Base-by-base conservation (phyloP, 2,888 invertebrate species). In the Ischnus inquisitorius region DNA sequence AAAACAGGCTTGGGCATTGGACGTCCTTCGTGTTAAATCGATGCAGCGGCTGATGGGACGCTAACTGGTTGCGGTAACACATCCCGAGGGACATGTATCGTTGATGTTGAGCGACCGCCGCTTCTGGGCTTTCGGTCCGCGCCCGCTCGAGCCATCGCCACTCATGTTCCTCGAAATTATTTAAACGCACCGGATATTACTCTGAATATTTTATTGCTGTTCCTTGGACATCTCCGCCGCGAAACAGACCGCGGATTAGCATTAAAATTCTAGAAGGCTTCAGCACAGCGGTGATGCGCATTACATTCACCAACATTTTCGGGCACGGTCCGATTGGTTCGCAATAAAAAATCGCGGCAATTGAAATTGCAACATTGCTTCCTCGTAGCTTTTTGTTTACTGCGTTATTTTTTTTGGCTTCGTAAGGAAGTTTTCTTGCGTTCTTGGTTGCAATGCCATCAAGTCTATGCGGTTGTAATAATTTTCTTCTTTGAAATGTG, bases 1-100 rank as follows among this genome's bases (percentile, higher is more conserved):
- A 57, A 54, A 71, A 71, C 41, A n/a, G 57, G 14, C 22, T 51
- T 19, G 54, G 22, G 12, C 14, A 41, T 71, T 71, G 39, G n/a
- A 41, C 14, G 41, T 41, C 6, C 25, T 25, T 62, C 72, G 60
- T 43, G 8, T 60, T 16, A 43, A 25, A 72, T 12, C 43, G 43
- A 10, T 46, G 28, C 10, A 5, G 39, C 25, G 12, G 28, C 28
- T 43, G 46, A 43, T 72, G 60, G 12, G 41, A 28, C 46, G 60
- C 46, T 46, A 74, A 74, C 60, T 43, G 43, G 60, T 25, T 74
- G 25, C 46, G 16, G 72, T 62, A 43, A 62, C 72, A 62, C 28
- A 46, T 74, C 72, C 72, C 62, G 25, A 28, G 28, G 72, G 72
- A 72, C 62, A 4, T 62, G 72, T 74, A 62, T 46, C 46, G 46